Evolutionary conservation across 2,113 vertebrate species (phyloP).

Genomic region (Mormyrus iriodes): DNA sequence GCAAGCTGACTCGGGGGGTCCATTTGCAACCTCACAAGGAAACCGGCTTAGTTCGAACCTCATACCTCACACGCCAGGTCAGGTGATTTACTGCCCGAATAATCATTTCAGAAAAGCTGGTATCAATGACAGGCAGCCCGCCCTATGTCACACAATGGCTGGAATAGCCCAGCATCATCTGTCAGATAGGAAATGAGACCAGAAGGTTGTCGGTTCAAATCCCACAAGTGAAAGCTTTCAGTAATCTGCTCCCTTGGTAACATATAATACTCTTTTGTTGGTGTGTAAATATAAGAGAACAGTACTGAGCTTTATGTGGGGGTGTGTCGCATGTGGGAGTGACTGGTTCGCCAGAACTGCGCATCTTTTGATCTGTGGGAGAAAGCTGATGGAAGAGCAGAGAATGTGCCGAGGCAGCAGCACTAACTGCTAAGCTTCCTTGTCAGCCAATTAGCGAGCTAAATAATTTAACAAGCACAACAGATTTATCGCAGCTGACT

Average conservation of each 20-base stretch:
- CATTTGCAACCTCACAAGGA: neutral
- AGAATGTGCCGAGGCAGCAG: neutral
- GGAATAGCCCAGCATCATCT: neutral
- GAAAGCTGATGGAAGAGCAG: neutral
- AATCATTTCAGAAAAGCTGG: neutral
- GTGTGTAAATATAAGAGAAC: neutral
- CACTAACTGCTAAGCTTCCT: neutral
- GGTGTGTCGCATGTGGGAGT: neutral
- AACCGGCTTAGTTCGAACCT: neutral
- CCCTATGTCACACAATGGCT: neutral
- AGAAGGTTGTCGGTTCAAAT: neutral
- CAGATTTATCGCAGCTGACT: neutral
- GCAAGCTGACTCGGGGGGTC: neutral
- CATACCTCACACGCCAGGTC: neutral
- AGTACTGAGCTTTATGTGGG: neutral
- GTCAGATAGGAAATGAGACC: neutral
- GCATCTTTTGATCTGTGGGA: neutral
- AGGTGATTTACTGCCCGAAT: neutral
- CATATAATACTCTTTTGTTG: neutral
- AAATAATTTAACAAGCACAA: conserved; percentile 1
- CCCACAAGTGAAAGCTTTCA: neutral
- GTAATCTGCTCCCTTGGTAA: neutral
- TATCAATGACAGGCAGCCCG: neutral
- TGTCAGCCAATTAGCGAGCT: neutral
- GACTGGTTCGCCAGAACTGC: neutral